Evolutionary conservation across 1,140 invertebrate genomes (phyloP).

Genomic region (Rhizoglyphus robini): DNA sequence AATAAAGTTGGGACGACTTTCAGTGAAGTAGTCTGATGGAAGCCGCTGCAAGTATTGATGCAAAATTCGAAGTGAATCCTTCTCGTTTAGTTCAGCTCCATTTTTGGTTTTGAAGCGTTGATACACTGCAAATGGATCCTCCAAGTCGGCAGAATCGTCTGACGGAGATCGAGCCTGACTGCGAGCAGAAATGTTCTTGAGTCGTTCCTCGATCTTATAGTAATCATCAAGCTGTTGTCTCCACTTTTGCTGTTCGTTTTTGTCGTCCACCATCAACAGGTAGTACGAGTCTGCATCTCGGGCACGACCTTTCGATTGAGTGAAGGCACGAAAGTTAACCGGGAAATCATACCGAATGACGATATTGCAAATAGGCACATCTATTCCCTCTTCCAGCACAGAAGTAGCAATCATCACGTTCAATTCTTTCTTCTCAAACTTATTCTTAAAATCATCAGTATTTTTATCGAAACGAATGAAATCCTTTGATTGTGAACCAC

Average conservation of each 20-base stretch:
- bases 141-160: not conserved
- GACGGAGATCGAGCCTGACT: not conserved
- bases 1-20: constrained; percentile 18
- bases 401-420: constrained; percentile 78
- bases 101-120: not conserved
- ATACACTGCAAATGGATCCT: not conserved
- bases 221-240: not conserved
- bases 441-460: constrained; percentile 26
- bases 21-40: constrained; percentile 9
- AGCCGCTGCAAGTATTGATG: not conserved
- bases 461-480: not conserved
- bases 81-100: not conserved
- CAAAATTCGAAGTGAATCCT: not conserved
- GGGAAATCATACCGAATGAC: constrained; percentile 60
- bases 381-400: constrained; percentile 71
- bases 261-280: constrained; percentile 46
- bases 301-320: constrained; percentile 55
- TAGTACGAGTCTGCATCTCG: constrained; percentile 52
- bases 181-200: not conserved
- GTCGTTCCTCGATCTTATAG: not conserved
- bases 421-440: constrained; percentile 77
- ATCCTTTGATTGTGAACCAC: not conserved
- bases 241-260: not conserved
- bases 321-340: constrained; percentile 51
- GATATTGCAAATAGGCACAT: constrained; percentile 64